Evolutionary conservation across 1,140 invertebrate genomes (phyloP).

Genomic region (Drosophila azteca): DNA sequence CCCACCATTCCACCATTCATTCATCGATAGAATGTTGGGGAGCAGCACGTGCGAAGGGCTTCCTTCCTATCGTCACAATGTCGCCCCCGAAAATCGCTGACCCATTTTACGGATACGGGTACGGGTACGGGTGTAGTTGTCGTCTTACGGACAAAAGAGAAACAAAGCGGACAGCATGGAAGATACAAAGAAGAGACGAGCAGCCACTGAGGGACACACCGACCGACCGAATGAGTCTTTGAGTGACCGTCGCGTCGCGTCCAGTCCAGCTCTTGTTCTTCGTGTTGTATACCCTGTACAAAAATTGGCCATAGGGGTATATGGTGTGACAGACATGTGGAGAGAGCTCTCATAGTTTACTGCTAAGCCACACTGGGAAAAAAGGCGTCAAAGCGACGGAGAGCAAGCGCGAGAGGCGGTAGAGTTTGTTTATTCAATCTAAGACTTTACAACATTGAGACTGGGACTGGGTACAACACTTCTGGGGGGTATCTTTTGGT

Average conservation of each 20-base stretch:
- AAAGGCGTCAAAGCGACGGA: too few relatives aligned
- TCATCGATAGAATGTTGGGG: slow-evolving; percentile 14
- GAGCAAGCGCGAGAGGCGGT: too few relatives aligned
- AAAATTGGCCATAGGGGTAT: too few relatives aligned
- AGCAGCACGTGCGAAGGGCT: slow-evolving; percentile 58
- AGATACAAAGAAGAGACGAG: too few relatives aligned
- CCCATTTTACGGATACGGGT: slow-evolving; percentile 41
- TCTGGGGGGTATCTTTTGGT: too few relatives aligned
- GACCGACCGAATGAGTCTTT: slow-evolving; percentile 18
- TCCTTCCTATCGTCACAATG: slow-evolving; percentile 56
- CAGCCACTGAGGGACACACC: neutral
- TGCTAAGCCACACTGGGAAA: too few relatives aligned
- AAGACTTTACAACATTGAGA: too few relatives aligned
- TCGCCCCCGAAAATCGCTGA: slow-evolving; percentile 72
- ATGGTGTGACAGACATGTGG: too few relatives aligned
- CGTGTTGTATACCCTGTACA: too few relatives aligned
- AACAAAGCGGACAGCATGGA: slow-evolving; percentile 10
- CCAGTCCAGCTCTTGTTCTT: neutral
- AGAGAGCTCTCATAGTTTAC: too few relatives aligned
- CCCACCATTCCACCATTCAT: neutral
- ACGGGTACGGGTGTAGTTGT: neutral
- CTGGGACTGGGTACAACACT: too few relatives aligned
- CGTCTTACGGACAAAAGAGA: slow-evolving; percentile 9
- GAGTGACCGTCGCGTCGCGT: slow-evolving; percentile 23
- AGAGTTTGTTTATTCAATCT: too few relatives aligned